A percentile compares a stretch with the other conserved stretches of the same genome.
Evolutionary conservation across 2,888 invertebrate genomes (phyloP).

Genomic region (Torymus tubicola): DNA sequence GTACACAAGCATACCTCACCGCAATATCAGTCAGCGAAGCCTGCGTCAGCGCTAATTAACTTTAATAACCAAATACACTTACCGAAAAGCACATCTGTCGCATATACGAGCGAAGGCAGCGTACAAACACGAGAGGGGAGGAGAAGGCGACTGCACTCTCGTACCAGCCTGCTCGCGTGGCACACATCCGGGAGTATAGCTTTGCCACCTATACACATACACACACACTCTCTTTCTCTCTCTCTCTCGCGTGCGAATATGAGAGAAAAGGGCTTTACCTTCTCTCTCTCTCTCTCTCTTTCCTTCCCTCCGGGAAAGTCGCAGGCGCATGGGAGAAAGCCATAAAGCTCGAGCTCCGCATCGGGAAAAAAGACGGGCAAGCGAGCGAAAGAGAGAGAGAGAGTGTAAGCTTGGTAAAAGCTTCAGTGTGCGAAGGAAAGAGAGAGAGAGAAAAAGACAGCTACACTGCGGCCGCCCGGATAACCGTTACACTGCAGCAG

Average conservation of each 20-base stretch:
- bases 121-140: too few relatives aligned
- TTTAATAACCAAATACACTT: background rate
- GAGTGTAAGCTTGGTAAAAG: background rate
- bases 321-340: slow-evolving; percentile 13
- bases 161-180: too few relatives aligned
- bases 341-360: slow-evolving; percentile 3
- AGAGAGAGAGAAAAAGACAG: background rate
- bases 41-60: too few relatives aligned
- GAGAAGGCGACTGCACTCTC: too few relatives aligned
- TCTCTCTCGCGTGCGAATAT: too few relatives aligned
- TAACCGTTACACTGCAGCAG: slow-evolving; percentile 31
- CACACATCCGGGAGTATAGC: too few relatives aligned
- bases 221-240: too few relatives aligned
- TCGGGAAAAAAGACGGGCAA: background rate
- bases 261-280: too few relatives aligned
- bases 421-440: background rate
- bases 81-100: background rate
- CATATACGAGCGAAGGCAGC: too few relatives aligned
- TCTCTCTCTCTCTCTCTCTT: background rate
- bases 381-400: background rate
- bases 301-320: slow-evolving; percentile 3
- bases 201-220: too few relatives aligned
- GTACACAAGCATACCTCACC: too few relatives aligned
- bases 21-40: too few relatives aligned
- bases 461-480: slow-evolving; percentile 3